These are phyloP conservation scores for Hipposideros armiger DNA, from an alignment of 2,113 vertebrate genomes.

Conservation along the genomic window DNA sequence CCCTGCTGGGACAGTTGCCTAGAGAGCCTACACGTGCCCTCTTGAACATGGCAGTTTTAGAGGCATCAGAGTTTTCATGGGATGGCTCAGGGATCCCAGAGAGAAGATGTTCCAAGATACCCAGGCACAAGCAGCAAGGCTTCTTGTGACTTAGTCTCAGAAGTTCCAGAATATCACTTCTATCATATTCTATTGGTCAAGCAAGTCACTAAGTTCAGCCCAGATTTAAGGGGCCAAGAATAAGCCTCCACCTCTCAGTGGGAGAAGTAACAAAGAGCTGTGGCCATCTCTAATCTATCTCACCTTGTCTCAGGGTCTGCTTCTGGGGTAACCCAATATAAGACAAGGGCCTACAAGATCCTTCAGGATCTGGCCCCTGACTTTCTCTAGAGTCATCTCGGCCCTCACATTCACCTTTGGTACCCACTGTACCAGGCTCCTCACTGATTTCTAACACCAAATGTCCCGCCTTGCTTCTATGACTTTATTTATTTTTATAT, in stretches of 20 bases:
- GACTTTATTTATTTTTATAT: background rate
- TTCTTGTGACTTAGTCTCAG: background rate
- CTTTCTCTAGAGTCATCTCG: background rate
- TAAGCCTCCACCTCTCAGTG: background rate
- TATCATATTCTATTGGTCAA: background rate
- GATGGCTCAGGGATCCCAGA: background rate
- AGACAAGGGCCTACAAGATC: background rate
- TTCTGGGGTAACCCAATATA: background rate
- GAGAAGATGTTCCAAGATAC: background rate
- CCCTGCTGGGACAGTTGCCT: background rate
- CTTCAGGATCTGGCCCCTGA: background rate
- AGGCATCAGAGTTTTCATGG: background rate
- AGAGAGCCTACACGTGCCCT: background rate
- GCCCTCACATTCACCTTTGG: background rate
- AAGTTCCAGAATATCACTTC: background rate
- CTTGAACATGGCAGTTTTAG: background rate
- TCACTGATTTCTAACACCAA: background rate
- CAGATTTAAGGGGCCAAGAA: background rate
- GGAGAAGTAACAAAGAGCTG: background rate
- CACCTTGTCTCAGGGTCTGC: background rate
- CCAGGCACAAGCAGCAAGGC: background rate
- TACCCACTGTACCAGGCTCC: background rate
- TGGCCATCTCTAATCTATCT: background rate
- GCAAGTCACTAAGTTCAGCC: background rate
- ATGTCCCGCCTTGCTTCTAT: background rate